Conservation (phyloP, 2,888 invertebrate genomes). For the Philereme vetulata region DNA sequence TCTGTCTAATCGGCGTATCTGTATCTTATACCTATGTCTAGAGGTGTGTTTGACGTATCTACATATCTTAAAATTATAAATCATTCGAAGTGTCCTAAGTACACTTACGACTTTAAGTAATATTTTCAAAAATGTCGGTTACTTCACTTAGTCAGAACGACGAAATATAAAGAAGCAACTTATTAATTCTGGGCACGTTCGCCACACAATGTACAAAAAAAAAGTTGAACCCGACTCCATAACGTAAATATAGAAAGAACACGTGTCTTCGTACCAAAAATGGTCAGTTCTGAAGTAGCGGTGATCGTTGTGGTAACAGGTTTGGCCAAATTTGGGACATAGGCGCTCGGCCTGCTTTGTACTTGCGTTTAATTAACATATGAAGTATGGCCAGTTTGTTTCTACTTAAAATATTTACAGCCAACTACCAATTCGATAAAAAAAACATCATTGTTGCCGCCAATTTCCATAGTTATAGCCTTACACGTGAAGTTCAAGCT, state of each 20-base stretch:
- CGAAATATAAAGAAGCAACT: conserved; percentile 24
- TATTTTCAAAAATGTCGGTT: too few relatives aligned
- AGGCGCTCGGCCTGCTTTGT: conserved; percentile 19
- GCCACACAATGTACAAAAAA: conserved; percentile 41
- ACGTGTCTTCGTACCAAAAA: conserved; percentile 51
- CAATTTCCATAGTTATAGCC: not conserved
- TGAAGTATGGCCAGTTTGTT: conserved; percentile 1
- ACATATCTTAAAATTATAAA: too few relatives aligned
- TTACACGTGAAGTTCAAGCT: not conserved
- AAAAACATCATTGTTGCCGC: not conserved
- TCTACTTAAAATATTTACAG: not conserved
- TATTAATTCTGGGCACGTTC: conserved; percentile 40
- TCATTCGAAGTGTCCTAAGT: too few relatives aligned
- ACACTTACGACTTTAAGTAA: too few relatives aligned
- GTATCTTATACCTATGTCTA: too few relatives aligned
- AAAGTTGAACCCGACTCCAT: conserved; percentile 48
- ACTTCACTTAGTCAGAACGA: too few relatives aligned
- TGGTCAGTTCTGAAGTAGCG: conserved; percentile 46
- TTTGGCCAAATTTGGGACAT: conserved; percentile 58
- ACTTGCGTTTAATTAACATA: conserved; percentile 28
- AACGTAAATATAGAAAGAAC: conserved; percentile 49
- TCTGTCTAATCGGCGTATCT: too few relatives aligned
- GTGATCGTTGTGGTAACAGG: conserved; percentile 59
- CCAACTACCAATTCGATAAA: not conserved
- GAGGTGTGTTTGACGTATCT: too few relatives aligned